phyloP scores from a whole-genome alignment of 2,797 vertebrate genomes.

The Zalophus californianus region DNA sequence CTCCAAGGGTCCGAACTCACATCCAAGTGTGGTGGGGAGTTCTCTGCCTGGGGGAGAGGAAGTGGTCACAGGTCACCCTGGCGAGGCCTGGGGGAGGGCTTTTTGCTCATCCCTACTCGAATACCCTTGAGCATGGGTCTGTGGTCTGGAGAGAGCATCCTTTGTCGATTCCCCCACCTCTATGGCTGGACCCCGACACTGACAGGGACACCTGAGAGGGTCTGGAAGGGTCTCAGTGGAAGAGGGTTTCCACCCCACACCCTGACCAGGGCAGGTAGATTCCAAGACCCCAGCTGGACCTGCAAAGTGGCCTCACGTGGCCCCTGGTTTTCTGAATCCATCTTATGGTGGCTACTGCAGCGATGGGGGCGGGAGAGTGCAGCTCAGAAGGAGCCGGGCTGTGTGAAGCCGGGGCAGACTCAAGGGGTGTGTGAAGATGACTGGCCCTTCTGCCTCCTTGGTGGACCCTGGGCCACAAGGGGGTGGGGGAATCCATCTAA shows the following conservation, averaged over 20 bases:
- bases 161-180: background rate
- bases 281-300: background rate
- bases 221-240: background rate
- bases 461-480: background rate
- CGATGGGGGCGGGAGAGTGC: background rate
- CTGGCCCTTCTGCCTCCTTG: background rate
- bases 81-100: background rate
- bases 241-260: background rate
- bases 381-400: background rate
- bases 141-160: background rate
- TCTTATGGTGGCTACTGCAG: background rate
- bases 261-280: background rate
- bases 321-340: background rate
- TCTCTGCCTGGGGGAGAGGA: background rate
- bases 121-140: accelerated
- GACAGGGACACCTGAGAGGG: background rate
- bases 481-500: background rate
- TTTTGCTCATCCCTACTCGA: background rate
- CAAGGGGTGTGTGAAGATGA: conserved; percentile 79
- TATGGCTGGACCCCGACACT: background rate
- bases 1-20: conserved; percentile 37
- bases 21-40: background rate
- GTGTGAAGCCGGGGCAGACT: background rate
- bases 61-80: background rate
- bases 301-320: background rate